phyloP scores from a whole-genome alignment of 2,888 invertebrate genomes.

The Cosmopolites sordidus region DNA sequence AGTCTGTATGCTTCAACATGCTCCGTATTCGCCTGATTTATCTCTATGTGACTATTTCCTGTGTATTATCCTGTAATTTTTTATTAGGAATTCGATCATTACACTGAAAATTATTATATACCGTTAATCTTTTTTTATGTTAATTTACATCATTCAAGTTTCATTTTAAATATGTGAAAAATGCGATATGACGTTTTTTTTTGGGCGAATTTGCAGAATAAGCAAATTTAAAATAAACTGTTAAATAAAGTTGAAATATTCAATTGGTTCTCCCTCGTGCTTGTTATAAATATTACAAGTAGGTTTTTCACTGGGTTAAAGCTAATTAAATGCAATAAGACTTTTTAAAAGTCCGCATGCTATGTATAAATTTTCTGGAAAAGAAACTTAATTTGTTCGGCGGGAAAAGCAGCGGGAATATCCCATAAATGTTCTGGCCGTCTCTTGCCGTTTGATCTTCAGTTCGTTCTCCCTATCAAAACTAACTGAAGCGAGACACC shows the following conservation, averaged over 20 bases:
- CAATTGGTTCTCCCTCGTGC: neutral
- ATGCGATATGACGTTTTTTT: too few relatives aligned
- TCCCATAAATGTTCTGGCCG: slow-evolving; percentile 17
- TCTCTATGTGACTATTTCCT: too few relatives aligned
- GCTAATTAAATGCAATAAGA: slow-evolving; percentile 19
- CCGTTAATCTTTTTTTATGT: too few relatives aligned
- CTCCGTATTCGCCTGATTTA: too few relatives aligned
- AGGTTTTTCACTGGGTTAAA: slow-evolving; percentile 3
- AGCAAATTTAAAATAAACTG: neutral
- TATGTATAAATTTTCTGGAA: slow-evolving; percentile 21
- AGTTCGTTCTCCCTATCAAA: slow-evolving; percentile 30
- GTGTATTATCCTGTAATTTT: too few relatives aligned
- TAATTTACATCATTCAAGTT: too few relatives aligned
- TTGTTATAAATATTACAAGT: neutral
- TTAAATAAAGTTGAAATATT: neutral
- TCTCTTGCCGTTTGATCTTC: slow-evolving; percentile 22
- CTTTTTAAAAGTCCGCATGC: slow-evolving; percentile 19
- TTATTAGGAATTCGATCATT: too few relatives aligned
- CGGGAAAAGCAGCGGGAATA: slow-evolving; percentile 21
- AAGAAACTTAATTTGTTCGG: slow-evolving; percentile 23
- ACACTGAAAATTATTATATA: too few relatives aligned
- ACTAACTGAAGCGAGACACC: slow-evolving; percentile 32
- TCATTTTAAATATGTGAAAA: too few relatives aligned
- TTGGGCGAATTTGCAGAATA: too few relatives aligned
- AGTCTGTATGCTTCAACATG: too few relatives aligned